phyloP scores from a whole-genome alignment of 2,113 vertebrate genomes.

The Formicarius rufipectus region DNA sequence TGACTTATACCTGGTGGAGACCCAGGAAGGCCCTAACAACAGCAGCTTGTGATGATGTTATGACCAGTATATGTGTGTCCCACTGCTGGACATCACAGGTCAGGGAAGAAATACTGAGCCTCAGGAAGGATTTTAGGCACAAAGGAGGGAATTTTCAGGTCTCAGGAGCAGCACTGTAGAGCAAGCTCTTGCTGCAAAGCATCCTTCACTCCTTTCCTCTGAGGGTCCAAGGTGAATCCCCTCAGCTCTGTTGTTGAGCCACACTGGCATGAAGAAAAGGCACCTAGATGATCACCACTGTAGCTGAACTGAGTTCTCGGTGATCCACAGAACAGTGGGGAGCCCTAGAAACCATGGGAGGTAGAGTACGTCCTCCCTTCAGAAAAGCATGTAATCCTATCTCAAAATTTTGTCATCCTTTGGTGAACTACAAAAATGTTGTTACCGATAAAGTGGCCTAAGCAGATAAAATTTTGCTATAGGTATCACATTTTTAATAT shows the following conservation, averaged over 20 bases:
- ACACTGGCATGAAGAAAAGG: accelerated
- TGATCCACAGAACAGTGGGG: neutral
- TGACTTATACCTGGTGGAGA: neutral
- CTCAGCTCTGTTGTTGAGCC: neutral
- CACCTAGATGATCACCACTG: accelerated
- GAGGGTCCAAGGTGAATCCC: no score
- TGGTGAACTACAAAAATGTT: neutral
- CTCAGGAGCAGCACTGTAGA: neutral
- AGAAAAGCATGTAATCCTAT: accelerated
- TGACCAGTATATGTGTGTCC: neutral
- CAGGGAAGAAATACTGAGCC: neutral
- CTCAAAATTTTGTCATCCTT: neutral
- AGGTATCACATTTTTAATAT: neutral
- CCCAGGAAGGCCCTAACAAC: neutral
- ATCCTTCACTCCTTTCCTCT: neutral
- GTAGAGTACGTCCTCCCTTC: neutral
- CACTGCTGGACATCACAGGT: accelerated
- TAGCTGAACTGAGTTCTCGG: neutral
- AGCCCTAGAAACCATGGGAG: neutral
- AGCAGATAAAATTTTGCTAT: neutral
- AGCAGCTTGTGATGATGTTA: neutral
- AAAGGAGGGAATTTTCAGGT: neutral
- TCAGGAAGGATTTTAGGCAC: neutral
- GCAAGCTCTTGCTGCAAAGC: neutral
- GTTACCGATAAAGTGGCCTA: neutral